Evolutionary conservation across 2,888 invertebrate species (phyloP).

Genomic region (Tenodera sinensis): DNA sequence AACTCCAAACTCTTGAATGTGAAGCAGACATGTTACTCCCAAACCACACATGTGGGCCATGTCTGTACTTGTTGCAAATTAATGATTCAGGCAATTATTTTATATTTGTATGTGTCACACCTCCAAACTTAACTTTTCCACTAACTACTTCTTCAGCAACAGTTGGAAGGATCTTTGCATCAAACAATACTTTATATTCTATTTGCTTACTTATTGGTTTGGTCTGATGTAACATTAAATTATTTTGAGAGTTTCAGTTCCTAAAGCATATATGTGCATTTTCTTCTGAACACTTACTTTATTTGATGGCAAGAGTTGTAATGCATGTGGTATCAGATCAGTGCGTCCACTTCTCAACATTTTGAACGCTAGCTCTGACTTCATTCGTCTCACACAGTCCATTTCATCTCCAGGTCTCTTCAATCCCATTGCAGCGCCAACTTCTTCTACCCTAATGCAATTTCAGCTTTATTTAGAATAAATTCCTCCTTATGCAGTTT

Average conservation of each 20-base stretch:
- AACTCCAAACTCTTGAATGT: too few relatives aligned
- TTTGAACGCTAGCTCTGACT: conserved; percentile 73
- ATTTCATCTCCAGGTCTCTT: conserved; percentile 47
- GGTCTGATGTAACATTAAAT: not conserved
- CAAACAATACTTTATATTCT: too few relatives aligned
- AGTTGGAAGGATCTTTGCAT: too few relatives aligned
- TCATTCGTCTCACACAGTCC: conserved; percentile 61
- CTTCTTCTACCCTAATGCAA: conserved; percentile 54
- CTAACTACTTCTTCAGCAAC: too few relatives aligned
- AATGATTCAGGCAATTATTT: too few relatives aligned
- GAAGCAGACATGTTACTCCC: too few relatives aligned
- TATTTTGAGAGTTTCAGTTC: not conserved
- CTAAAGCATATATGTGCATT: not conserved
- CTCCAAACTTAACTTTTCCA: too few relatives aligned
- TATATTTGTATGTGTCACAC: too few relatives aligned
- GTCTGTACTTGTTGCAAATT: too few relatives aligned
- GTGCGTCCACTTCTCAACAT: conserved; percentile 75
- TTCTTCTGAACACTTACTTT: conserved; percentile 43
- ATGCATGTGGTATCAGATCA: conserved; percentile 73
- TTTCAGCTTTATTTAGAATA: not conserved
- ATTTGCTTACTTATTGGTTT: too few relatives aligned
- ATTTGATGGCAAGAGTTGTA: conserved; percentile 67
- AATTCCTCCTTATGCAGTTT: not conserved
- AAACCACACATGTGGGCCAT: too few relatives aligned
- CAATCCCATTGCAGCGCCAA: conserved; percentile 34